Evolutionary conservation across 2,113 vertebrate species (phyloP).

Genomic region (Sphyrna mokarran): DNA sequence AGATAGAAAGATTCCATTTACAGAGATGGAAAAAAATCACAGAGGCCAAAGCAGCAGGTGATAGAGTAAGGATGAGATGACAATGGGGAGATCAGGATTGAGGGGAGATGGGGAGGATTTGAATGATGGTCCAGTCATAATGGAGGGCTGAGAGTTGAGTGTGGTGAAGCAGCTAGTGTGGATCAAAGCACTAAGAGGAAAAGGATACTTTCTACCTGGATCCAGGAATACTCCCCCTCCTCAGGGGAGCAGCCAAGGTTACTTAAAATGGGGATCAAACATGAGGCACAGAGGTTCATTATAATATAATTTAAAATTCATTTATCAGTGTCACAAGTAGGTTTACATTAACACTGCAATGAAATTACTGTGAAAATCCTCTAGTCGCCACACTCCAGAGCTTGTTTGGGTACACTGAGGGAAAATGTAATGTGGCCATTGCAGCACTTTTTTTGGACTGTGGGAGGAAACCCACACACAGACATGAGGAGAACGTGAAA

Average conservation of each 20-base stretch:
- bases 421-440: too few relatives aligned
- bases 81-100: background rate
- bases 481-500: too few relatives aligned
- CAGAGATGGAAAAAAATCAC: background rate
- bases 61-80: background rate
- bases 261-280: background rate
- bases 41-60: background rate
- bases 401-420: too few relatives aligned
- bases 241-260: background rate
- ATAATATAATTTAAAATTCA: too few relatives aligned
- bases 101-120: too few relatives aligned
- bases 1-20: background rate
- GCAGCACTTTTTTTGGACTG: too few relatives aligned
- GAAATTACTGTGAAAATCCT: too few relatives aligned
- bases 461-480: too few relatives aligned
- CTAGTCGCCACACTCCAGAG: too few relatives aligned
- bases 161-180: background rate
- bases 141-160: background rate
- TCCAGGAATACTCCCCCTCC: background rate
- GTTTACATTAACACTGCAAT: too few relatives aligned
- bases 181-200: background rate
- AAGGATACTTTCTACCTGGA: background rate
- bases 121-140: background rate
- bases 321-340: too few relatives aligned
- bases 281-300: background rate